phyloP scores from a whole-genome alignment of 2,888 invertebrate species.

The Heteropelma amictum region DNA sequence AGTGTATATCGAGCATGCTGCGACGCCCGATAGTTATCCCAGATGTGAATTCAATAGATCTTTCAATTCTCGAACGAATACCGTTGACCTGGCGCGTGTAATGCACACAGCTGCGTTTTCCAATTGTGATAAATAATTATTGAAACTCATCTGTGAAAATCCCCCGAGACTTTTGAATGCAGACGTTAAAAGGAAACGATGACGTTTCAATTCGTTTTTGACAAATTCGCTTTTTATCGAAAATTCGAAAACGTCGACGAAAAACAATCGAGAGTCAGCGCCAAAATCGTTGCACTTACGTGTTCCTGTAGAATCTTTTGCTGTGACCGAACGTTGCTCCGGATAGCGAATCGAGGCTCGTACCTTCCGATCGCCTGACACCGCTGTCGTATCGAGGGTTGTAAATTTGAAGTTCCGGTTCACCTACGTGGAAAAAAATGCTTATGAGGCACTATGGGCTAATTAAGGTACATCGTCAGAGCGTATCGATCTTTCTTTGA shows the following conservation, averaged over 20 bases:
- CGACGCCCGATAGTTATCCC: background rate
- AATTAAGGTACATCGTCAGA: background rate
- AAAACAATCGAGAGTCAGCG: background rate
- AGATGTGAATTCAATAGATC: constrained; percentile 3
- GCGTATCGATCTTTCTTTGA: no score
- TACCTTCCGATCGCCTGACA: constrained; percentile 69
- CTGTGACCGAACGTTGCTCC: constrained; percentile 76
- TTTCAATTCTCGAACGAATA: constrained; percentile 15
- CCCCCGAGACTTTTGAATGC: no score
- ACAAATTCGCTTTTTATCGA: no score
- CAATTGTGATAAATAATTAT: background rate
- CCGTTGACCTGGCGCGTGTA: background rate
- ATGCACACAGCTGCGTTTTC: background rate
- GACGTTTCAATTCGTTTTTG: no score
- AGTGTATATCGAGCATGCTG: background rate
- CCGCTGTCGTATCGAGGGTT: constrained; percentile 64
- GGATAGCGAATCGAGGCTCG: constrained; percentile 77
- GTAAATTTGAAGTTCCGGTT: constrained; percentile 61
- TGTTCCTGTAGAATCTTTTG: constrained; percentile 75
- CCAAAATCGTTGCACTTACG: constrained; percentile 63
- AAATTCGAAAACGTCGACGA: no score
- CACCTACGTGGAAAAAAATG: constrained; percentile 45
- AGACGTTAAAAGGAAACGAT: background rate
- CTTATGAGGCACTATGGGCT: constrained; percentile 28
- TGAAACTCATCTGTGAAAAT: no score